These are phyloP conservation scores for Stratiomys singularior DNA, from an alignment of 2,888 invertebrate genomes.

Conservation along the genomic window DNA sequence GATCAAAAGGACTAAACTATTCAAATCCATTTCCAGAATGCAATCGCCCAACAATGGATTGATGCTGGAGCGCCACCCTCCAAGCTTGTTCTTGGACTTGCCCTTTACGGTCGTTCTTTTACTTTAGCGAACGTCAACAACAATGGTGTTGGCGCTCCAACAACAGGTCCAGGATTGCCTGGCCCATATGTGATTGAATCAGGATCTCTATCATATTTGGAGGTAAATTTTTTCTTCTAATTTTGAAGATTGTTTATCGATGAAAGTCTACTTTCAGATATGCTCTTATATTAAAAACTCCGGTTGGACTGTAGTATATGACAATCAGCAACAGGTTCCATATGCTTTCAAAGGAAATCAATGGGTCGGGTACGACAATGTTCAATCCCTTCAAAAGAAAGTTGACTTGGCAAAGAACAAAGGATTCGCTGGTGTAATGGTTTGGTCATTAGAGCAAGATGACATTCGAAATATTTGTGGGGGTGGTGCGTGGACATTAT, in stretches of 20 bases:
- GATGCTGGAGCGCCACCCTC: slow-evolving; percentile 59
- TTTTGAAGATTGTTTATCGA: background rate
- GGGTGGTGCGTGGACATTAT: slow-evolving; percentile 66
- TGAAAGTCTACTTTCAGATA: slow-evolving; percentile 56
- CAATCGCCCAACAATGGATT: slow-evolving; percentile 62
- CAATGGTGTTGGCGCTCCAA: slow-evolving; percentile 65
- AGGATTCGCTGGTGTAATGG: slow-evolving; percentile 69
- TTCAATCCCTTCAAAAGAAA: slow-evolving; percentile 60
- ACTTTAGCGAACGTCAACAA: slow-evolving; percentile 61
- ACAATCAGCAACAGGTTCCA: slow-evolving; percentile 59
- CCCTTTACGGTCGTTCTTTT: slow-evolving; percentile 64
- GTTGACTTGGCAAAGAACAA: slow-evolving; percentile 60
- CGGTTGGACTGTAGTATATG: slow-evolving; percentile 59
- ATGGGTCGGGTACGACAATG: slow-evolving; percentile 66
- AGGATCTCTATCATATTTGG: slow-evolving; percentile 70
- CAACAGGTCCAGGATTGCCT: slow-evolving; percentile 62
- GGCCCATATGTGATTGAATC: slow-evolving; percentile 67
- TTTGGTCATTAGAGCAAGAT: slow-evolving; percentile 73
- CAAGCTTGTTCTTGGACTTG: slow-evolving; percentile 64
- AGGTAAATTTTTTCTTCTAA: slow-evolving; percentile 59
- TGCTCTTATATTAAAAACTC: slow-evolving; percentile 61
- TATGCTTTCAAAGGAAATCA: slow-evolving; percentile 62
- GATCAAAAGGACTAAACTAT: background rate
- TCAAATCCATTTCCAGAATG: slow-evolving; percentile 59
- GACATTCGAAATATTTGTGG: slow-evolving; percentile 68